phyloP scores from a whole-genome alignment of 2,113 vertebrate genomes.

The Haemorhous mexicanus region DNA sequence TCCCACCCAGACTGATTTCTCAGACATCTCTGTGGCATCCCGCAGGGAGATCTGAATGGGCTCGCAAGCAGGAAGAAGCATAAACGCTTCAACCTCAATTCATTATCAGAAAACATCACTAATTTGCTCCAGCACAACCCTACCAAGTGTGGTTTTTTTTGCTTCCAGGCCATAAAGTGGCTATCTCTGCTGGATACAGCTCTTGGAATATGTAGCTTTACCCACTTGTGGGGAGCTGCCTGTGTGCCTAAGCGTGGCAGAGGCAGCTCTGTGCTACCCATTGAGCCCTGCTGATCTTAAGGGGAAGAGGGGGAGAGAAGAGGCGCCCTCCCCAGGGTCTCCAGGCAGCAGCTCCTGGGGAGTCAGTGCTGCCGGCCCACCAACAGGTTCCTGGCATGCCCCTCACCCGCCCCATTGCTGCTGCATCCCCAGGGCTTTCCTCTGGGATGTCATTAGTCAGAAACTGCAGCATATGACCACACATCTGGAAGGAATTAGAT shows the following conservation, averaged over 20 bases:
- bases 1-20: constrained; percentile 24
- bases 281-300: background rate
- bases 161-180: background rate
- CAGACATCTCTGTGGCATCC: background rate
- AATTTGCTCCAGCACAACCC: constrained; percentile 45
- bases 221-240: background rate
- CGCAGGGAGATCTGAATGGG: background rate
- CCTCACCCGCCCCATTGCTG: background rate
- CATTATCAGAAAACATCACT: constrained; percentile 16
- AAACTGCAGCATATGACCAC: constrained; percentile 31
- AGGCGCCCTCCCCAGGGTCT: background rate
- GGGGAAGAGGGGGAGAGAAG: background rate
- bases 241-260: background rate
- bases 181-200: background rate
- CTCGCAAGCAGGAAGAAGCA: background rate
- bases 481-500: constrained; percentile 68
- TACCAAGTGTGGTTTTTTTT: background rate
- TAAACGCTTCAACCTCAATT: constrained; percentile 43
- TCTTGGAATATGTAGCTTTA: background rate
- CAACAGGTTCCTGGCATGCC: constrained; percentile 26
- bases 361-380: background rate
- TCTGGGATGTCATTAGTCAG: constrained; percentile 40
- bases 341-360: background rate
- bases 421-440: constrained; percentile 16
- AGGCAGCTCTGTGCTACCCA: background rate